A percentile compares a stretch with the other conserved stretches of the same genome.
These are phyloP conservation scores for Stenoptilia bipunctidactyla DNA, from an alignment of 2,888 invertebrate genomes.

Conservation along the genomic window DNA sequence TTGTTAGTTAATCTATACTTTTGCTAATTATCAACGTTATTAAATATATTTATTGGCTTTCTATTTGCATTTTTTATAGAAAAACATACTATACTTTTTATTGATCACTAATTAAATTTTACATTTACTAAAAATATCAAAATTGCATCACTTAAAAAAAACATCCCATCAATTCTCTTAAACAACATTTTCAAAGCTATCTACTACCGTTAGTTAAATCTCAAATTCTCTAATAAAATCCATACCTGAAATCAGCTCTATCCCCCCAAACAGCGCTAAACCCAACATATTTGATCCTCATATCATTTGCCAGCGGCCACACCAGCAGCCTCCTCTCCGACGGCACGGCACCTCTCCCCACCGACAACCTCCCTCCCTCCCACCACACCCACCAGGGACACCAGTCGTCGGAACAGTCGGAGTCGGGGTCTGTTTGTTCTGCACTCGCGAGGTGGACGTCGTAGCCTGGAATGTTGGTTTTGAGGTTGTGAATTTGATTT, in stretches of 20 bases:
- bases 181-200: too few species aligned
- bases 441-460: slow-evolving; percentile 73
- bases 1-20: too few species aligned
- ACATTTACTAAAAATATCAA: too few species aligned
- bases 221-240: too few species aligned
- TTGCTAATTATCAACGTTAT: too few species aligned
- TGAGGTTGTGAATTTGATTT: too few species aligned
- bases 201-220: too few species aligned
- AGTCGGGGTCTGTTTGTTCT: slow-evolving; percentile 69
- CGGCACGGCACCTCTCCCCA: slow-evolving; percentile 70
- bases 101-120: too few species aligned
- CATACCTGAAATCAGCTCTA: slow-evolving; percentile 74
- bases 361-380: slow-evolving; percentile 71
- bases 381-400: slow-evolving; percentile 78
- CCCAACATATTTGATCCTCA: slow-evolving; percentile 73
- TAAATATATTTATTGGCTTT: too few species aligned
- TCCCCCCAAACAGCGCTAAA: slow-evolving; percentile 76
- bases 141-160: too few species aligned
- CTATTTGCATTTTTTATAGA: not conserved
- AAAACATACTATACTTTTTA: too few species aligned
- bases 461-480: slow-evolving; percentile 73
- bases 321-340: slow-evolving; percentile 68
- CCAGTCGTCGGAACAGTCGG: slow-evolving; percentile 63
- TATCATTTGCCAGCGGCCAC: slow-evolving; percentile 72
- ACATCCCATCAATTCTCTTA: too few species aligned